Evolutionary conservation across 2,888 invertebrate genomes (phyloP).

Genomic region (Myathropa florea): DNA sequence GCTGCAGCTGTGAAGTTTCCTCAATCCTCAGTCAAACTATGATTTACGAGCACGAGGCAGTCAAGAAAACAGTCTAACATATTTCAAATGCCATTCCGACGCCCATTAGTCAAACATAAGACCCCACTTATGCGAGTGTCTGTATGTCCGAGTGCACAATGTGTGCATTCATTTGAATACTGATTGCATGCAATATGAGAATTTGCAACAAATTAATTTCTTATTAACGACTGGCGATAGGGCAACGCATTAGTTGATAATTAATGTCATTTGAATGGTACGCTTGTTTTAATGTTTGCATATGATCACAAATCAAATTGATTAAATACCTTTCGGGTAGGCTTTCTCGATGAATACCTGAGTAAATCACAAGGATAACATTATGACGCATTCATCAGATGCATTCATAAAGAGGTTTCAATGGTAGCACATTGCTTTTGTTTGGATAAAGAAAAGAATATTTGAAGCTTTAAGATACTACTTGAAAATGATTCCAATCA

Average conservation of each 20-base stretch:
- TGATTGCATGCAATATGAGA: slow-evolving; percentile 63
- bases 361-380: background rate
- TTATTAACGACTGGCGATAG: slow-evolving; percentile 59
- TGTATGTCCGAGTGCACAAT: slow-evolving; percentile 20
- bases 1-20: slow-evolving; percentile 17
- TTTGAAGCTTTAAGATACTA: too few species aligned
- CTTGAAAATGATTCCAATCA: too few species aligned
- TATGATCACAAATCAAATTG: slow-evolving; percentile 36
- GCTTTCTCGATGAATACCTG: background rate
- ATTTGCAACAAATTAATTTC: slow-evolving; percentile 68
- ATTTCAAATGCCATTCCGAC: slow-evolving; percentile 12
- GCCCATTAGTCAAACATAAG: slow-evolving; percentile 63
- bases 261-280: slow-evolving; percentile 50
- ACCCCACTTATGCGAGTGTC: slow-evolving; percentile 30
- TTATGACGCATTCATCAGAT: background rate
- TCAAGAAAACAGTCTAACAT: background rate
- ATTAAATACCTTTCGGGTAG: slow-evolving; percentile 14
- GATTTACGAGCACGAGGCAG: slow-evolving; percentile 25
- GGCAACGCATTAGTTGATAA: slow-evolving; percentile 51
- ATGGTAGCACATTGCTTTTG: background rate
- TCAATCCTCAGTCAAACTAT: slow-evolving; percentile 31
- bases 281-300: slow-evolving; percentile 12
- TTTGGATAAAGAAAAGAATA: background rate
- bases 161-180: slow-evolving; percentile 64
- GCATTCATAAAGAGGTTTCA: background rate